A percentile compares a stretch with the other conserved stretches of the same genome.
These are phyloP conservation scores for Horisme vitalbata DNA, from an alignment of 2,888 invertebrate species.

Conservation along the genomic window DNA sequence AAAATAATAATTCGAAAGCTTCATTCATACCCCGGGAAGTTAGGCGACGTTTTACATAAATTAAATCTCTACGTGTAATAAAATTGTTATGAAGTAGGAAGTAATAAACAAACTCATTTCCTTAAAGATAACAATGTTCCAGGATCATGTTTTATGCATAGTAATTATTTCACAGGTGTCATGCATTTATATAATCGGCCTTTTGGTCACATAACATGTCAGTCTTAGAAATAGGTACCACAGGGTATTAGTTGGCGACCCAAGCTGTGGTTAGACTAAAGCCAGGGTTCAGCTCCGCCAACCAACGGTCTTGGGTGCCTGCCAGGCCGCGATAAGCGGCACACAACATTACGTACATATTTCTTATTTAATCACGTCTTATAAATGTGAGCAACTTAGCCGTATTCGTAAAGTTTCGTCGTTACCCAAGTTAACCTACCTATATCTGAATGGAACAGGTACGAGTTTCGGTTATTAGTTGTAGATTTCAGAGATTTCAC, in stretches of 20 bases:
- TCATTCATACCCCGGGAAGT: conserved; percentile 43
- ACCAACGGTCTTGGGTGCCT: conserved; percentile 50
- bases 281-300: conserved; percentile 39
- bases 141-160: conserved; percentile 18
- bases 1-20: conserved; percentile 51
- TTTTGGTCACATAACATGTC: conserved; percentile 22
- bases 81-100: conserved; percentile 37
- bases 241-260: conserved; percentile 50
- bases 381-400: conserved; percentile 26
- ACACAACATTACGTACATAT: conserved; percentile 51
- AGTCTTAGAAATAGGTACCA: conserved; percentile 31
- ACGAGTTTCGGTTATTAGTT: conserved; percentile 20
- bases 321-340: conserved; percentile 55
- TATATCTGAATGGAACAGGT: conserved; percentile 19
- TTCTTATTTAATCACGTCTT: conserved; percentile 48
- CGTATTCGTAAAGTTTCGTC: conserved; percentile 24
- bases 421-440: conserved; percentile 21
- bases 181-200: conserved; percentile 2
- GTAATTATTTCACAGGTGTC: conserved; percentile 1
- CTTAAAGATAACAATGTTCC: conserved; percentile 23
- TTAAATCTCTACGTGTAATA: conserved; percentile 43
- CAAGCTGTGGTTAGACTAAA: conserved; percentile 54
- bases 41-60: conserved; percentile 51
- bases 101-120: conserved; percentile 38
- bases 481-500: conserved; percentile 19